Percentiles rank a stretch among this genome's conserved stretches.
Evolutionary conservation across 1,140 invertebrate genomes (phyloP).

Genomic region (Calosoma granatense): DNA sequence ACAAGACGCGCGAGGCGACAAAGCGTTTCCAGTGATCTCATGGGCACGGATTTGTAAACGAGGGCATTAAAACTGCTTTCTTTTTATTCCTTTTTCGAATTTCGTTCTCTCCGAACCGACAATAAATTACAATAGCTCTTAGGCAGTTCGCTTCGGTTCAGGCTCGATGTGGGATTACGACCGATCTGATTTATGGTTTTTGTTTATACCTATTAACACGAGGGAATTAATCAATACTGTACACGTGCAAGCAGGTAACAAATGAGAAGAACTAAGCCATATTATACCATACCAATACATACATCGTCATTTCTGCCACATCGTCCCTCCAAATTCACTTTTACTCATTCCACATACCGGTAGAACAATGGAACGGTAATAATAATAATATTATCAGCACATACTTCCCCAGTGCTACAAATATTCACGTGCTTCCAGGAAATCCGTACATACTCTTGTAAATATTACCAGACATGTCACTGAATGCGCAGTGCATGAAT

Average conservation of each 20-base stretch:
- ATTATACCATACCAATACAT: too few species aligned
- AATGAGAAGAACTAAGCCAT: not conserved
- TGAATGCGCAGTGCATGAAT: too few species aligned
- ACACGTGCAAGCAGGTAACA: not conserved
- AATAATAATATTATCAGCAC: too few species aligned
- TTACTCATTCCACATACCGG: too few species aligned
- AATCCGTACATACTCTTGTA: too few species aligned
- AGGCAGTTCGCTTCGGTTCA: not conserved
- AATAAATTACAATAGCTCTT: constrained; percentile 2
- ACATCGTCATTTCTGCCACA: too few species aligned
- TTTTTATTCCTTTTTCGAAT: not conserved
- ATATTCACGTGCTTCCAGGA: too few species aligned
- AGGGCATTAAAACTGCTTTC: constrained; percentile 5
- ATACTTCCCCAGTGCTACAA: too few species aligned
- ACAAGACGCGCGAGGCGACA: not conserved
- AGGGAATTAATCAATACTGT: constrained; percentile 1
- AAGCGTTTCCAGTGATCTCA: not conserved
- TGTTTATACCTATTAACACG: constrained; percentile 5
- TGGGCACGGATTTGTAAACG: constrained; percentile 3
- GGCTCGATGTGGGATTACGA: not conserved
- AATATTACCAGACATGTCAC: too few species aligned
- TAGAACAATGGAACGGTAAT: too few species aligned
- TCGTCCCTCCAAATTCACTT: too few species aligned
- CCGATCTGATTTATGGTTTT: constrained; percentile 3
- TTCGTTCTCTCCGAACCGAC: not conserved